These are phyloP conservation scores for Uropetala carovei DNA, from an alignment of 2,888 invertebrate genomes.

Conservation along the genomic window DNA sequence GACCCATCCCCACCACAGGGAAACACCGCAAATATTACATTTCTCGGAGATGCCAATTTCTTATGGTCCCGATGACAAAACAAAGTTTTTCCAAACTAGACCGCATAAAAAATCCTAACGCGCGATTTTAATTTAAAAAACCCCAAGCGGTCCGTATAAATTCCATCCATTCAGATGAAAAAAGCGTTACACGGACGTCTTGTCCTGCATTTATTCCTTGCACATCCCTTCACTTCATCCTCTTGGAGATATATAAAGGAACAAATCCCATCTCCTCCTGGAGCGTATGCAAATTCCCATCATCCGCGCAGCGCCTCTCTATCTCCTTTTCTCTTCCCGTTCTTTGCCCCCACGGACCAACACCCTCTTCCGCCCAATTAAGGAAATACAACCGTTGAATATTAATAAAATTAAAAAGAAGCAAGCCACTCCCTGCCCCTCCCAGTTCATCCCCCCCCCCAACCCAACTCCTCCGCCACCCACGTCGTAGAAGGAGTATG, in stretches of 20 bases:
- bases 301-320: neutral
- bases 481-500: neutral
- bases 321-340: conserved; percentile 2
- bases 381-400: conserved; percentile 62
- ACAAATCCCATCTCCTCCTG: conserved; percentile 34
- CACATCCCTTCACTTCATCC: conserved; percentile 32
- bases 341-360: conserved; percentile 41
- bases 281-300: conserved; percentile 57
- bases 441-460: neutral
- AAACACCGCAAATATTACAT: too few relatives aligned
- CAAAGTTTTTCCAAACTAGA: too few relatives aligned
- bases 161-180: neutral
- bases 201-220: conserved; percentile 17
- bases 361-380: conserved; percentile 61
- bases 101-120: too few relatives aligned
- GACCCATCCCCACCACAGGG: too few relatives aligned
- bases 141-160: neutral
- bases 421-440: conserved; percentile 5
- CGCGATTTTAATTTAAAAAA: neutral
- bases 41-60: too few relatives aligned
- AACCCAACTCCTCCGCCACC: neutral
- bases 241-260: conserved; percentile 25
- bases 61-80: too few relatives aligned
- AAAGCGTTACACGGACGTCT: neutral
- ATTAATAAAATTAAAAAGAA: conserved; percentile 64